Evolutionary conservation across 2,888 invertebrate species (phyloP).

Genomic region (Laothoe populi): DNA sequence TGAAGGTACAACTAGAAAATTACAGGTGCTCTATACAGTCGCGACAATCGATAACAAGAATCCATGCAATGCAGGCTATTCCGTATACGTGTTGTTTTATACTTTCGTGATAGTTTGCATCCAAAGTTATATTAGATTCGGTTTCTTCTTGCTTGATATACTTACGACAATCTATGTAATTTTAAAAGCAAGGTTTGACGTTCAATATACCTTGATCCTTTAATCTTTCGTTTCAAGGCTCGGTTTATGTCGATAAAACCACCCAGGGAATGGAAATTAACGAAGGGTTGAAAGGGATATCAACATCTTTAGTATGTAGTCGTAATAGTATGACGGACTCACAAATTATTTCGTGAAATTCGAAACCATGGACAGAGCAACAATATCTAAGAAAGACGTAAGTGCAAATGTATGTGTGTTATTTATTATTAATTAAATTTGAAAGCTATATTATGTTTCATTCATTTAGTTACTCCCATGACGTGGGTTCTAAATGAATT

Average conservation of each 20-base stretch:
- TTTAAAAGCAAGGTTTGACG: not conserved
- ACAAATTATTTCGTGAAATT: not conserved
- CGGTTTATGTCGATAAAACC: not conserved
- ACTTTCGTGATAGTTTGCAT: no score
- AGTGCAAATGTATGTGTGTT: no score
- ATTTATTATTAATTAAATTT: no score
- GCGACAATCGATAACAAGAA: constrained; percentile 8
- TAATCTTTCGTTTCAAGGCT: constrained; percentile 3
- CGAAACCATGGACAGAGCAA: no score
- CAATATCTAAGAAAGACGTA: no score
- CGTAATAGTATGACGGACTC: not conserved
- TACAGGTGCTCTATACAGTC: not conserved
- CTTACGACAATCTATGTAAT: no score
- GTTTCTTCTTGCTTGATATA: not conserved
- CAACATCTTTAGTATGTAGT: not conserved
- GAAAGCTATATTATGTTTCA: no score
- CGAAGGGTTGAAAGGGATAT: constrained; percentile 15
- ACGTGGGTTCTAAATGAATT: no score
- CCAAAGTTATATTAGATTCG: no score
- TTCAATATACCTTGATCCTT: not conserved
- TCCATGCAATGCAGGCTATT: constrained; percentile 18
- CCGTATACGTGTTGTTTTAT: no score
- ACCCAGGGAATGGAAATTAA: constrained; percentile 4
- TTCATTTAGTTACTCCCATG: not conserved
- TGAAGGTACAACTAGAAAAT: not conserved